A percentile compares a stretch with the other conserved stretches of the same genome.
phyloP scores from a whole-genome alignment of 37 sponge, comb jelly and placozoan genomes.

The Haliclona indistincta region DNA sequence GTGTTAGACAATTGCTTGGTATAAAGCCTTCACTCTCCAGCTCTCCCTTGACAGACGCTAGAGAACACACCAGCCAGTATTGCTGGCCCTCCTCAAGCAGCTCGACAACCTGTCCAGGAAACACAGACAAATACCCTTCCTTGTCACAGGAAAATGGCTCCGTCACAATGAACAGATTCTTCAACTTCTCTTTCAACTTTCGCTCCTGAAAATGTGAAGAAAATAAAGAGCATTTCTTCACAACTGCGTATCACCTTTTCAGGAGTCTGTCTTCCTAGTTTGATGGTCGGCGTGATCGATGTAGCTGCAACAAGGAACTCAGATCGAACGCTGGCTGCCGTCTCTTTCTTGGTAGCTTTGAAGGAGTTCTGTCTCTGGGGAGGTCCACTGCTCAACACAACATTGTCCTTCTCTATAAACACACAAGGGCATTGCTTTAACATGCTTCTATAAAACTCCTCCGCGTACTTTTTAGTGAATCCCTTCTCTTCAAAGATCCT shows the following conservation, averaged over 20 bases:
- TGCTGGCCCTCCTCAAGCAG: constrained; percentile 61
- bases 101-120: constrained; percentile 72
- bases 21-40: constrained; percentile 63
- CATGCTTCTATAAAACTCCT: no score
- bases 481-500: constrained; percentile 13
- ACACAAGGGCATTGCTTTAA: no score
- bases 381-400: background rate
- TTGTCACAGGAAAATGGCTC: background rate
- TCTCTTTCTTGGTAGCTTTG: background rate
- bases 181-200: background rate
- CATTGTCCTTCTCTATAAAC: background rate
- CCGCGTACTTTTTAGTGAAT: no score
- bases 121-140: constrained; percentile 56
- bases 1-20: constrained; percentile 32
- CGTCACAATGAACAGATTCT: constrained; percentile 28
- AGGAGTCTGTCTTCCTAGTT: constrained; percentile 1
- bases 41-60: constrained; percentile 25
- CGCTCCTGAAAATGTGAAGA: no score
- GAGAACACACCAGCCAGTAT: constrained; percentile 73
- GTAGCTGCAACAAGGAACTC: no score
- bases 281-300: no score
- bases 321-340: no score
- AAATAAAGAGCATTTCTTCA: background rate
- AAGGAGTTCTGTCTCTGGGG: background rate
- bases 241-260: background rate